Percentiles rank a stretch among this genome's conserved stretches.
These are phyloP conservation scores for Bambusicola thoracicus DNA, from an alignment of 2,113 vertebrate species.

Conservation along the genomic window DNA sequence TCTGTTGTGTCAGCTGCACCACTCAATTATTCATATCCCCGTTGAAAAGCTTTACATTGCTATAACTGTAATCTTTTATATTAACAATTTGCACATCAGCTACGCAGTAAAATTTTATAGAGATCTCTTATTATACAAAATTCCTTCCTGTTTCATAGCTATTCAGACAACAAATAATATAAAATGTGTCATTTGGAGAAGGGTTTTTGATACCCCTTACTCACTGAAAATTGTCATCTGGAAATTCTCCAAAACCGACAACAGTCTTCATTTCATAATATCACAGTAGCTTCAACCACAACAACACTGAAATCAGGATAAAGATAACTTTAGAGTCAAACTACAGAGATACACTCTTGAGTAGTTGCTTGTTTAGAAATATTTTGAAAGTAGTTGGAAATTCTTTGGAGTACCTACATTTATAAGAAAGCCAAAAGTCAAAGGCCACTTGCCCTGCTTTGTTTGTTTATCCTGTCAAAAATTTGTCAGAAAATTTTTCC, in stretches of 20 bases:
- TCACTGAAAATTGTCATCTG: background rate
- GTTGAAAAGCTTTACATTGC: constrained; percentile 49
- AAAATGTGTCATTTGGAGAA: background rate
- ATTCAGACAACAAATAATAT: background rate
- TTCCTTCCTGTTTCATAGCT: background rate
- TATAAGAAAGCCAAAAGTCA: background rate
- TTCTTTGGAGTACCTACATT: background rate
- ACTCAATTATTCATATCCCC: background rate
- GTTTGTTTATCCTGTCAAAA: background rate
- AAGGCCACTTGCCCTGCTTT: background rate
- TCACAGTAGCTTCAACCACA: background rate
- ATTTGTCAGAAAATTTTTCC: background rate
- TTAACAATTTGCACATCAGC: constrained; percentile 33
- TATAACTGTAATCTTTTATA: constrained; percentile 37
- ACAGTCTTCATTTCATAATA: background rate
- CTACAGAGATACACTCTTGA: background rate
- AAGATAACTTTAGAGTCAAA: background rate
- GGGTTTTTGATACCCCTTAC: background rate
- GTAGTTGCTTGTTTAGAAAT: background rate
- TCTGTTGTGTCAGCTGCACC: no score
- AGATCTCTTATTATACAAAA: background rate
- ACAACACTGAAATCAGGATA: background rate
- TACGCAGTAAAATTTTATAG: constrained; percentile 30
- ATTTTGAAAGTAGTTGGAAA: background rate
- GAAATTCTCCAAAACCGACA: background rate